Percentiles rank a stretch among this genome's conserved stretches.
These are phyloP conservation scores for Cheilosia scutellata DNA, from an alignment of 2,888 invertebrate species.

Conservation along the genomic window DNA sequence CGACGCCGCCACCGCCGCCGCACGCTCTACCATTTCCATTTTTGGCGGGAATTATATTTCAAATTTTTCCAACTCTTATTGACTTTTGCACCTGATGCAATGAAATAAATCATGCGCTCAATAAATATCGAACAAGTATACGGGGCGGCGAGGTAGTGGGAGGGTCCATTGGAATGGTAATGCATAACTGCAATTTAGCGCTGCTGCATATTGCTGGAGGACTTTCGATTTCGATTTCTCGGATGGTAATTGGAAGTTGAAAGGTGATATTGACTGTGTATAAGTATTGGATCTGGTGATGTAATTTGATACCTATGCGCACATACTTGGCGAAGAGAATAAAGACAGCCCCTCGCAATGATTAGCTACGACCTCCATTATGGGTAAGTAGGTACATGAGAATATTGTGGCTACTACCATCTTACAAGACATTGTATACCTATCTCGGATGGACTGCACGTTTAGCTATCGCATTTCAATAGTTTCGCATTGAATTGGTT, in stretches of 20 bases:
- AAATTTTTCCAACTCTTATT: constrained; percentile 69
- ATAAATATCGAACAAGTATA: constrained; percentile 56
- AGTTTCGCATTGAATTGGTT: constrained; percentile 19
- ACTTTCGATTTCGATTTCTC: constrained; percentile 67
- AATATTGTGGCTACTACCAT: constrained; percentile 44
- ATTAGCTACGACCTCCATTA: constrained; percentile 53
- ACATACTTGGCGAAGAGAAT: constrained; percentile 7
- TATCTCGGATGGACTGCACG: constrained; percentile 32
- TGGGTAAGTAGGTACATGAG: constrained; percentile 21
- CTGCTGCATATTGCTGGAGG: constrained; percentile 6
- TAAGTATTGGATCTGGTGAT: constrained; percentile 53
- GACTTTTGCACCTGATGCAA: constrained; percentile 75
- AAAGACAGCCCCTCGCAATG: constrained; percentile 18
- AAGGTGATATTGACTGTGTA: constrained; percentile 70
- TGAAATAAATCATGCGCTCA: constrained; percentile 73
- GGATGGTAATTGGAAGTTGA: constrained; percentile 71
- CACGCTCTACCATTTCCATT: constrained; percentile 66
- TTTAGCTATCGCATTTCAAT: constrained; percentile 60
- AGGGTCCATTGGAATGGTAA: constrained; percentile 18
- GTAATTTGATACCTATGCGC: constrained; percentile 48
- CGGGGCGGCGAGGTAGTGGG: constrained; percentile 28
- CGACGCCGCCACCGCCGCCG: background rate
- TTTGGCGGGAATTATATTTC: constrained; percentile 74
- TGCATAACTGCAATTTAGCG: constrained; percentile 22
- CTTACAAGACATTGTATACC: constrained; percentile 27